Conservation (phyloP, 2,888 invertebrate species). For the Tribolium freemani region DNA sequence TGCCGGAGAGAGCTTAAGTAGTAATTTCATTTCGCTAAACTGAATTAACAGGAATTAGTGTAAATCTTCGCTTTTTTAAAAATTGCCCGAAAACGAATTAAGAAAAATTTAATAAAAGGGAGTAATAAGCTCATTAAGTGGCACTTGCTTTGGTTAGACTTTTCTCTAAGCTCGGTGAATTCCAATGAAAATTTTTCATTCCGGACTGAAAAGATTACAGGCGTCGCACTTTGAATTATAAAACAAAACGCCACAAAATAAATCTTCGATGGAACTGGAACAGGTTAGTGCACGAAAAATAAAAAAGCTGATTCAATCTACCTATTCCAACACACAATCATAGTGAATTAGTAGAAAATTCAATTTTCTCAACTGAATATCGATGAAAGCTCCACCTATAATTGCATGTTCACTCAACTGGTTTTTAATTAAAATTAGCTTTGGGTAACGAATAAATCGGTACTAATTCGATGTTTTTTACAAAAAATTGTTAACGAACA, state of each 20-base stretch:
- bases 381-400: conserved; percentile 31
- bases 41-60: conserved; percentile 55
- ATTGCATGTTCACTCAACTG: conserved; percentile 40
- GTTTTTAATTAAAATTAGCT: conserved; percentile 44
- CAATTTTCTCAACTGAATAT: conserved; percentile 32
- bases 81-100: conserved; percentile 31
- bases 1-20: conserved; percentile 56
- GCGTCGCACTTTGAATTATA: not conserved
- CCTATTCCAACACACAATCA: conserved; percentile 2
- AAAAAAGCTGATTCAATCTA: conserved; percentile 8
- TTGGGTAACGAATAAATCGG: conserved; percentile 32
- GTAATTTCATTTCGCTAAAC: conserved; percentile 58
- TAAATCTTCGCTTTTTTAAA: conserved; percentile 50
- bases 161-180: not conserved
- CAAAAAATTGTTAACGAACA: conserved; percentile 5
- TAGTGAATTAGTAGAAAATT: conserved; percentile 21
- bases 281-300: not conserved
- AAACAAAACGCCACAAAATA: not conserved
- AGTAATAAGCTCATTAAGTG: conserved; percentile 4
- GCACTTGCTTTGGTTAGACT: conserved; percentile 1
- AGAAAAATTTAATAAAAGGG: conserved; percentile 39
- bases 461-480: conserved; percentile 13
- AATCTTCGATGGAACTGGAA: not conserved
- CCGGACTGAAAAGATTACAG: not conserved
- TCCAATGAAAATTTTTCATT: not conserved